Evolutionary conservation across 2,888 invertebrate species (phyloP).

Genomic region (Orchesellides sinensis): DNA sequence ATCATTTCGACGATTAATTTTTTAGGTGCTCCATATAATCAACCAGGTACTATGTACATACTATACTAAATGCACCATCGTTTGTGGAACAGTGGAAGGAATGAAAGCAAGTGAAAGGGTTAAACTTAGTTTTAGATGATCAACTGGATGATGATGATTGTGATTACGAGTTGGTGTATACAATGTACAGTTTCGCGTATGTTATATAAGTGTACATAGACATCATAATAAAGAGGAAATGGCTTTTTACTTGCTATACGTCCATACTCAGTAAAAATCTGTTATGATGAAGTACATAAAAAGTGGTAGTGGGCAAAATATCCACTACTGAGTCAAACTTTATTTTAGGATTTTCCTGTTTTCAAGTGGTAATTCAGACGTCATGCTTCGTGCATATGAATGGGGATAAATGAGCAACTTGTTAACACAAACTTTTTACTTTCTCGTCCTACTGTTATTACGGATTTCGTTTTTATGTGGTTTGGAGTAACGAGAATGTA

Average conservation of each 20-base stretch:
- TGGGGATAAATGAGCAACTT: conserved; percentile 41
- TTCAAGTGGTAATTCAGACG: conserved; percentile 33
- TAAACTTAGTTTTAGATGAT: neutral
- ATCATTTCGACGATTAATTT: neutral
- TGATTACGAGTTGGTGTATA: neutral
- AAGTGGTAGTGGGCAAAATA: neutral
- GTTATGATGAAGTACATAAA: neutral
- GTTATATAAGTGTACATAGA: neutral
- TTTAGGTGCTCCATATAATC: neutral
- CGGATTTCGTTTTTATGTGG: no score
- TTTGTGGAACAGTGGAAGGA: neutral
- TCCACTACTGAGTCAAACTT: neutral
- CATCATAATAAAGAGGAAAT: conserved; percentile 18
- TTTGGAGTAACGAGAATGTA: no score
- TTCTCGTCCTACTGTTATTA: no score
- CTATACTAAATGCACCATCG: neutral
- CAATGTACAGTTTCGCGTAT: neutral
- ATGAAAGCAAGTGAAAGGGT: neutral
- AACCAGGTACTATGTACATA: neutral
- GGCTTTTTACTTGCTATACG: conserved; percentile 1
- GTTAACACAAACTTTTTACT: conserved; percentile 6
- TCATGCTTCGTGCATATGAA: conserved; percentile 27
- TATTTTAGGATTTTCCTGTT: conserved; percentile 6
- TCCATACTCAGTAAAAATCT: neutral
- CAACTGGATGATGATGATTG: conserved; percentile 18